Conservation (phyloP, 2,797 vertebrate species). For the Danio albolineatus region DNA sequence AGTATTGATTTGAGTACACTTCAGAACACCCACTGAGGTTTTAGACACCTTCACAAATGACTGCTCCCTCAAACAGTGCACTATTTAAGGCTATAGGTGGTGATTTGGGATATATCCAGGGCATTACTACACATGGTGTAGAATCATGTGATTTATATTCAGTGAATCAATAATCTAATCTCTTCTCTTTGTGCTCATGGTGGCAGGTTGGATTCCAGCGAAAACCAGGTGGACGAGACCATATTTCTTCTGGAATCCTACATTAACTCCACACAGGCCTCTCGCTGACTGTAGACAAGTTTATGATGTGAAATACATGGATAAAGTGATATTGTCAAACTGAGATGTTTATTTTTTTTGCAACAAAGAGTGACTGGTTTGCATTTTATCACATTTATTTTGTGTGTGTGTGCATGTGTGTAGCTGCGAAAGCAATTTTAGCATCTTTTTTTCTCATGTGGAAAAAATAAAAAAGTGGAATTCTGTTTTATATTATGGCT, state of each 20-base stretch:
- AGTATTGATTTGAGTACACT: no score
- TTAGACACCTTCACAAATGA: no score
- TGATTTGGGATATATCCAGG: no score
- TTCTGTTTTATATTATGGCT: conserved; percentile 28
- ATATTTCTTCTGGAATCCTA: conserved; percentile 92
- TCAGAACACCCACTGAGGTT: no score
- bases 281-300: conserved; percentile 61
- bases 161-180: background rate
- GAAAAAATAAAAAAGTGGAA: background rate
- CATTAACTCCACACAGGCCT: conserved; percentile 70
- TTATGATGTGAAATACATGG: background rate
- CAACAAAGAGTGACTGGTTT: background rate
- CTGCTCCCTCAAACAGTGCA: no score
- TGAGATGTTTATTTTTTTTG: conserved; percentile 2
- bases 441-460: background rate
- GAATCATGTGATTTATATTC: background rate
- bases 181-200: conserved; percentile 14
- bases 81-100: no score
- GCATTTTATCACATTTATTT: background rate
- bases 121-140: background rate
- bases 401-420: background rate
- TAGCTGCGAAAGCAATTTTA: background rate
- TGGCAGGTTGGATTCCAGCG: conserved; percentile 90
- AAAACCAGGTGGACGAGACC: conserved; percentile 96
- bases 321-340: background rate